Conservation (phyloP, 2,888 invertebrate genomes). For the Eupithecia dodoneata region DNA sequence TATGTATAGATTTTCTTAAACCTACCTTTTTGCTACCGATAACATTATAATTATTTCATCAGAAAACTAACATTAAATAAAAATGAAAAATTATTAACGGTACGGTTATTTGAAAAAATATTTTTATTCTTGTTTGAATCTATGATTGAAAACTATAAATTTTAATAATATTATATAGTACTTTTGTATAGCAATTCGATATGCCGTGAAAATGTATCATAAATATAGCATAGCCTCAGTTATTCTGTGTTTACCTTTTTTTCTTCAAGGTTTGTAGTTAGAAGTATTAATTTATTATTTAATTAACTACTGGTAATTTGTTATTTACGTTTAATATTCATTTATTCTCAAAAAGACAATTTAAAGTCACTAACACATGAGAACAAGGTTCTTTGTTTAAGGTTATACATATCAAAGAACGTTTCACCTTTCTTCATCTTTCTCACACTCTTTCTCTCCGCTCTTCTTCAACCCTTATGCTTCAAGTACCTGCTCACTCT, state of each 20-base stretch:
- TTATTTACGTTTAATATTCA: too few relatives aligned
- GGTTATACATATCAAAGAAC: too few relatives aligned
- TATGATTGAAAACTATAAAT: constrained; percentile 17
- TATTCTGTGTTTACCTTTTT: constrained; percentile 19
- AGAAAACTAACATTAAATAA: neutral
- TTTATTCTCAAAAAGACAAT: too few relatives aligned
- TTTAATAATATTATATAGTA: neutral
- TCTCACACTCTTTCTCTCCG: too few relatives aligned
- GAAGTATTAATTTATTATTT: neutral
- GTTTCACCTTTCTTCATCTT: too few relatives aligned
- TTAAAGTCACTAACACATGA: too few relatives aligned
- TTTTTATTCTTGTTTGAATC: constrained; percentile 14
- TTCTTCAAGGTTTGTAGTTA: constrained; percentile 23
- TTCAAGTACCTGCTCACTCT: too few relatives aligned
- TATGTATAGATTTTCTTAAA: neutral
- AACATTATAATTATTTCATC: neutral
- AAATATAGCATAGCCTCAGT: constrained; percentile 12
- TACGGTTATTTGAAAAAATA: constrained; percentile 3
- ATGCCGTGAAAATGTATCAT: constrained; percentile 24
- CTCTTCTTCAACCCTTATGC: too few relatives aligned
- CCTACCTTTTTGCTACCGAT: neutral
- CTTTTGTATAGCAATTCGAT: constrained; percentile 16
- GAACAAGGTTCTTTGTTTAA: too few relatives aligned
- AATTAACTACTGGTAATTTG: too few relatives aligned
- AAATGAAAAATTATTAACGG: neutral